Evolutionary conservation across 2,113 vertebrate species (phyloP).

Genomic region (Ochotona princeps): DNA sequence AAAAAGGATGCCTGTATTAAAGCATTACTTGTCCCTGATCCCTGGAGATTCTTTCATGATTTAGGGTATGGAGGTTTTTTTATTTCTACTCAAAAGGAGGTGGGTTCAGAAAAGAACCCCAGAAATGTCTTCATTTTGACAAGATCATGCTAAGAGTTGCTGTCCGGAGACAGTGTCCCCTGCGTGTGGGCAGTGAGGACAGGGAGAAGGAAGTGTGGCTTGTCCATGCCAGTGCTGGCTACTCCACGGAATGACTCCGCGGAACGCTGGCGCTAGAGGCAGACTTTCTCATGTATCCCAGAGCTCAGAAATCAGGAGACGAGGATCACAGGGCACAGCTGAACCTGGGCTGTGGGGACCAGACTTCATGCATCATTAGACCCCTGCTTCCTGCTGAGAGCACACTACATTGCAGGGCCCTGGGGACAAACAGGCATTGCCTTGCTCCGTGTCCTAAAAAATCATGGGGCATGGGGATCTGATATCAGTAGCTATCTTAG

Average conservation of each 20-base stretch:
- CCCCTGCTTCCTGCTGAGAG: neutral
- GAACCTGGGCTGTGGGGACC: fast-evolving
- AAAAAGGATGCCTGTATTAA: slow-evolving; percentile 83
- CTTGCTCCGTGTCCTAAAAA: neutral
- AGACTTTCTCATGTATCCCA: neutral
- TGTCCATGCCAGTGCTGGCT: neutral
- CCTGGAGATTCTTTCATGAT: slow-evolving; percentile 80
- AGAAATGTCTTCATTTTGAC: neutral
- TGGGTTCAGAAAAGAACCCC: neutral
- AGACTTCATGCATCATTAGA: fast-evolving
- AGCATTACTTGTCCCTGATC: slow-evolving; percentile 77
- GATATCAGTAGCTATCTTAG: neutral
- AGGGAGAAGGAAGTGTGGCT: no score
- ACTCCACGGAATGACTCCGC: neutral
- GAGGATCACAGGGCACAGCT: fast-evolving
- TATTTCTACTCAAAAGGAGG: slow-evolving; percentile 76
- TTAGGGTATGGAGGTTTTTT: slow-evolving; percentile 76
- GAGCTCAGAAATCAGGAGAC: fast-evolving
- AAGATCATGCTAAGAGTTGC: fast-evolving
- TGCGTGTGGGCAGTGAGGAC: fast-evolving
- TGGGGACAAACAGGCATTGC: no score
- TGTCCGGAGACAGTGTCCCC: neutral
- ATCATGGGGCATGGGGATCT: fast-evolving
- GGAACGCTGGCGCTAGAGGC: neutral
- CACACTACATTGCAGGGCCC: fast-evolving